phyloP scores from a whole-genome alignment of 1,140 invertebrate species.

The Calosoma granatense region DNA sequence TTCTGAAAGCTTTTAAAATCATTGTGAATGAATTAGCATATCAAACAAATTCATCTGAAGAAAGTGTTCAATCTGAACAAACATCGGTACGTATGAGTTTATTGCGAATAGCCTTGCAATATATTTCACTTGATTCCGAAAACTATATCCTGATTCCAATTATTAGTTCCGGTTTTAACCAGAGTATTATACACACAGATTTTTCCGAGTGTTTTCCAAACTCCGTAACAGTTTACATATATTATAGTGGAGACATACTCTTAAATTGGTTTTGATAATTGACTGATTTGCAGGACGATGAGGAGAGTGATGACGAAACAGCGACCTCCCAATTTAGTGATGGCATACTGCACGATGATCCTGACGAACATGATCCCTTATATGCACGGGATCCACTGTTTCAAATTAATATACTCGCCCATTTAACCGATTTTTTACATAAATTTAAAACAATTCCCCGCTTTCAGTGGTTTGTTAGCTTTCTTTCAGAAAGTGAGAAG shows the following conservation, averaged over 20 bases:
- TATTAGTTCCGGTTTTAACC: too few species aligned
- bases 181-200: too few species aligned
- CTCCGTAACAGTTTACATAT: too few species aligned
- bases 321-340: background rate
- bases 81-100: constrained; percentile 16
- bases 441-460: constrained; percentile 49
- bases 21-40: constrained; percentile 42
- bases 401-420: constrained; percentile 46
- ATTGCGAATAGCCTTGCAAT: constrained; percentile 22
- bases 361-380: constrained; percentile 34
- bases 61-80: constrained; percentile 34
- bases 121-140: too few species aligned
- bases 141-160: too few species aligned
- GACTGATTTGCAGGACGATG: too few species aligned
- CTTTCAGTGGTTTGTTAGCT: constrained; percentile 40
- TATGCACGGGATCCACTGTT: constrained; percentile 46
- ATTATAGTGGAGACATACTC: too few species aligned
- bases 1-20: constrained; percentile 48
- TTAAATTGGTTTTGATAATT: too few species aligned
- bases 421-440: constrained; percentile 47
- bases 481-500: background rate
- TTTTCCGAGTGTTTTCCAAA: too few species aligned
- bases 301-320: constrained; percentile 33
- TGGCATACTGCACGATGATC: constrained; percentile 40
- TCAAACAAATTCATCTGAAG: too few species aligned